Conservation (phyloP, 2,888 invertebrate species). For the Acleris literana region DNA sequence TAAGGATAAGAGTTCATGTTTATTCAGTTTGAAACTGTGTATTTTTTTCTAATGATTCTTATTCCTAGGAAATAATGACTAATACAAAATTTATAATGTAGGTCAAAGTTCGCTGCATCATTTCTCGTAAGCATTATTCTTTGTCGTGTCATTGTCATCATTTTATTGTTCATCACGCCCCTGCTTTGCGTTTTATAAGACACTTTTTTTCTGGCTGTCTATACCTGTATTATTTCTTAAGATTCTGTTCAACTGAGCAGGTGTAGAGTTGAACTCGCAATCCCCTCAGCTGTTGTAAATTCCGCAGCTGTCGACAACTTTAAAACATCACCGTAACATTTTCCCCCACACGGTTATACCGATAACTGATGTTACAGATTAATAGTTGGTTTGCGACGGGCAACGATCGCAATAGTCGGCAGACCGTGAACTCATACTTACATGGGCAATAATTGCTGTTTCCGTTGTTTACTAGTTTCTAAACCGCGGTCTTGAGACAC, state of each 20-base stretch:
- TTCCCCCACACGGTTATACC: constrained; percentile 8
- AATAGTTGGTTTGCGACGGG: constrained; percentile 45
- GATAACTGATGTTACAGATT: constrained; percentile 30
- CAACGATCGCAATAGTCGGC: constrained; percentile 58
- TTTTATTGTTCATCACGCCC: too few relatives aligned
- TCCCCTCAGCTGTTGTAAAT: neutral
- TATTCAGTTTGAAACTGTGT: neutral
- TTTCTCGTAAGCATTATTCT: too few relatives aligned
- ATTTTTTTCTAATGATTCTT: neutral
- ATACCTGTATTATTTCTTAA: neutral
- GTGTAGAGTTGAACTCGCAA: neutral
- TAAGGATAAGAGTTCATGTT: constrained; percentile 15
- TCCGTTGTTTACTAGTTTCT: constrained; percentile 48
- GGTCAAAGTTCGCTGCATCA: too few relatives aligned
- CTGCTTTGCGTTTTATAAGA: too few relatives aligned
- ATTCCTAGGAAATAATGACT: too few relatives aligned
- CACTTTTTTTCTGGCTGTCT: neutral
- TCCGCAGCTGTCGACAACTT: constrained; percentile 4
- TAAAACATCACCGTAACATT: constrained; percentile 16
- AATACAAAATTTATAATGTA: too few relatives aligned
- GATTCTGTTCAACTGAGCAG: neutral
- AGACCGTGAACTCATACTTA: constrained; percentile 56
- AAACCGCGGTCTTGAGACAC: constrained; percentile 34
- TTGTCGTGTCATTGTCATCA: too few relatives aligned
- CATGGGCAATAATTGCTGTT: constrained; percentile 52